These are phyloP conservation scores for Tiphia femorata DNA, from an alignment of 2,888 invertebrate species.

Conservation along the genomic window DNA sequence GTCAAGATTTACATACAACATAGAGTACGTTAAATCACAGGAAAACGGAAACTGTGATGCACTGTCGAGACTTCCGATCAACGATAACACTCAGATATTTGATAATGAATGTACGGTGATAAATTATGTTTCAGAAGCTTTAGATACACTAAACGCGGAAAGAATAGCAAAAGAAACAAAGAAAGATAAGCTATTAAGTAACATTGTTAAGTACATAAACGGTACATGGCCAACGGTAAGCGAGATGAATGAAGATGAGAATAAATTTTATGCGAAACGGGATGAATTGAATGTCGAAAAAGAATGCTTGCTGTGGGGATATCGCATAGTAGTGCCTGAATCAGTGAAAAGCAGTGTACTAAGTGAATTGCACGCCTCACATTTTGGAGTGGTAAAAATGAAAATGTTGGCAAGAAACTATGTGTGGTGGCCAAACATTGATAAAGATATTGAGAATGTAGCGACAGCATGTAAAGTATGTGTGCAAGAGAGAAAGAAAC, in stretches of 20 bases:
- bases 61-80: background rate
- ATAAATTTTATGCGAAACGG: constrained; percentile 3
- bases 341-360: constrained; percentile 2
- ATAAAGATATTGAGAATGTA: constrained; percentile 4
- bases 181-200: constrained; percentile 12
- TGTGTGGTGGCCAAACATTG: constrained; percentile 33
- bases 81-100: background rate
- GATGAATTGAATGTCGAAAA: constrained; percentile 21
- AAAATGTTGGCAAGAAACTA: constrained; percentile 34
- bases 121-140: constrained; percentile 20
- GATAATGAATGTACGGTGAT: constrained; percentile 14
- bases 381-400: constrained; percentile 38
- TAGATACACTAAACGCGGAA: constrained; percentile 9
- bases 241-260: constrained; percentile 4
- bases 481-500: constrained; percentile 14
- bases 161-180: constrained; percentile 18
- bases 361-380: constrained; percentile 24
- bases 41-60: constrained; percentile 13
- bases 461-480: constrained; percentile 26
- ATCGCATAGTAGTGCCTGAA: constrained; percentile 4
- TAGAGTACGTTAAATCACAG: constrained; percentile 5
- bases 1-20: constrained; percentile 18
- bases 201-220: constrained; percentile 16
- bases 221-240: constrained; percentile 16
- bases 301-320: constrained; percentile 24